Base-by-base conservation (phyloP, 1,140 invertebrate species). In the Adelges cooleyi region DNA sequence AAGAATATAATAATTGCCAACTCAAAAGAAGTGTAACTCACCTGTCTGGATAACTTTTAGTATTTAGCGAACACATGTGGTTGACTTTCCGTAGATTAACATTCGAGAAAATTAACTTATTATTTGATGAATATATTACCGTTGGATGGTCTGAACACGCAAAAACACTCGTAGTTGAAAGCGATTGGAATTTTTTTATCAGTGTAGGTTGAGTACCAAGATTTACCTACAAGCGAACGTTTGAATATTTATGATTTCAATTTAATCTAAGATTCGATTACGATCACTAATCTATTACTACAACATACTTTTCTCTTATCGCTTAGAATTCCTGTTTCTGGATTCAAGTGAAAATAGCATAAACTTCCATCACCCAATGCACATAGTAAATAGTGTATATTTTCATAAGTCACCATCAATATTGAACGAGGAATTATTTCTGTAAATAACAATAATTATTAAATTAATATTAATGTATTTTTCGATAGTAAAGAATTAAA, bases 41-140 rank as follows among this genome's bases (percentile, higher is more conserved):
- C 83, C 86, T 92, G 74, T 96, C 92, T 0, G 91, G 89, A 78
- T 96, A 98, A 0, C 90, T 88, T 72, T 91, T 85, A 0, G 94
- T 89, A 77, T 98, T 95, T 1, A 98, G 75, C 0, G 93, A 93
- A 76, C 95, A 99, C 93, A 99, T 98, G 73, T 98, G 92, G 72
- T 92, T 93, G 0, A 99, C 95, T 77, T 98, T 92, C 74, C 94
- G 93, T 11, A 99, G 79, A 77, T 99, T 99, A 1, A 99, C 96
- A 79, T 98, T 99, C 22, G 95, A 98, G 77, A 99, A 99, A 0
- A 99, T 94, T 3, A 99, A 79, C 77, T 99, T 99, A 73, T 98
- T 92, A 79, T 98, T 99, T 9, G 92, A 96, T 9, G 93, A 97
- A 78, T 98, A 99, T 69, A 99, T 98, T 2, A 99, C 95, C 0